phyloP scores from a whole-genome alignment of 2,888 invertebrate species.

The Hesperia comma region DNA sequence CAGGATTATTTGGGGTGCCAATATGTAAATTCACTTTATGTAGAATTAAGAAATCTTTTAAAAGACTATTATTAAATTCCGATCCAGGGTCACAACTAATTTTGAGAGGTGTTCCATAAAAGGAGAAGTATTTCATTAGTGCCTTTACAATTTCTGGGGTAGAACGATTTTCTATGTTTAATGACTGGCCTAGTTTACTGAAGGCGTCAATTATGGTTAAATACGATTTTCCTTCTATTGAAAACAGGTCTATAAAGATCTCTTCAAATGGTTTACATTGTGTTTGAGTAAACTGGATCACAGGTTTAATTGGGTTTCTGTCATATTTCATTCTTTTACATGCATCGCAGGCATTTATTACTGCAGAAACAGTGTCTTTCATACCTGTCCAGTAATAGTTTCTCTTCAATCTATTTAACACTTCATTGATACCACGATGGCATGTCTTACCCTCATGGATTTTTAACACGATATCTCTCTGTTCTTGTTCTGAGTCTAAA shows the following conservation, averaged over 20 bases:
- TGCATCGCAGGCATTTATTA: constrained; percentile 45
- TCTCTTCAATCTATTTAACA: constrained; percentile 2
- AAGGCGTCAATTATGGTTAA: constrained; percentile 7
- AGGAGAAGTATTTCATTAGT: background rate
- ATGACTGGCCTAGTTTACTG: background rate
- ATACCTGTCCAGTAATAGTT: constrained; percentile 39
- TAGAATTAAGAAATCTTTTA: background rate
- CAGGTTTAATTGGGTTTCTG: constrained; percentile 32
- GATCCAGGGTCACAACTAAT: background rate
- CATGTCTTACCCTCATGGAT: constrained; percentile 35
- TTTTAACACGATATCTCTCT: constrained; percentile 32
- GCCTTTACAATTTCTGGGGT: background rate
- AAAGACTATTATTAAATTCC: background rate
- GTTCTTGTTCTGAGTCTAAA: constrained; percentile 32
- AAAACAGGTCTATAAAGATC: constrained; percentile 6
- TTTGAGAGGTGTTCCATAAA: background rate
- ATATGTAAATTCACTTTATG: background rate
- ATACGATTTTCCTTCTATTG: constrained; percentile 4
- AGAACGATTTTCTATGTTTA: background rate
- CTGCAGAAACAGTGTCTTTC: constrained; percentile 34
- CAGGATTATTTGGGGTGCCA: background rate
- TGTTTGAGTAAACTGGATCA: constrained; percentile 33
- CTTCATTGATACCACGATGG: constrained; percentile 38
- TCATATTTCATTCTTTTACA: constrained; percentile 45
- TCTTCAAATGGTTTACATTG: constrained; percentile 27